Percentiles rank a stretch among this genome's conserved stretches.
These are phyloP conservation scores for Meloidogyne exigua DNA, from an alignment of 1,140 invertebrate genomes.

Conservation along the genomic window DNA sequence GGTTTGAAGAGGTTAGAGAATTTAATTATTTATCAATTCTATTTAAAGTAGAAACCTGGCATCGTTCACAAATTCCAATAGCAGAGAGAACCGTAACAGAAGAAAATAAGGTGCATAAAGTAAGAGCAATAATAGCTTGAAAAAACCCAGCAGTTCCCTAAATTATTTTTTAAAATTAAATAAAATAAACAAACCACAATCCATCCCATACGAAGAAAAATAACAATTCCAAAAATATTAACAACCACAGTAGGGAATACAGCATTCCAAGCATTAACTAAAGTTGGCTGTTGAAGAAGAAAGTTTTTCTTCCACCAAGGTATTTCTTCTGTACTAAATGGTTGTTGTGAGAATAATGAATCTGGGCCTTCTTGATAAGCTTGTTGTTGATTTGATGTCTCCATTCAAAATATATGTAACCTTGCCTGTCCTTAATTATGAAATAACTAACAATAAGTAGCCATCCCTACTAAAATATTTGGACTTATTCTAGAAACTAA, in stretches of 20 bases:
- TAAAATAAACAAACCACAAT: slow-evolving; percentile 72
- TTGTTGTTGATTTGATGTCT: background rate
- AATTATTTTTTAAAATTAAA: background rate
- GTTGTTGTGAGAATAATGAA: slow-evolving; percentile 35
- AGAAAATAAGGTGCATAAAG: slow-evolving; percentile 82
- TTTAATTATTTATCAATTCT: too few relatives aligned
- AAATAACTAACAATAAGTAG: too few relatives aligned
- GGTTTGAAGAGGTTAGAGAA: background rate
- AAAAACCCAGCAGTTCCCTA: slow-evolving; percentile 83
- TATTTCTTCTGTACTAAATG: slow-evolving; percentile 10
- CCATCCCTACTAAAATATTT: too few relatives aligned
- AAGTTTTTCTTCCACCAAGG: slow-evolving; percentile 70
- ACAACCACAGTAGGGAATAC: slow-evolving; percentile 90
- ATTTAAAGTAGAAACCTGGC: slow-evolving; percentile 71
- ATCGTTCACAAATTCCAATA: slow-evolving; percentile 90
- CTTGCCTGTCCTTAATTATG: too few relatives aligned
- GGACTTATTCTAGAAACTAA: too few relatives aligned
- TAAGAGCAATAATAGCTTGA: slow-evolving; percentile 80
- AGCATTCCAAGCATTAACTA: slow-evolving; percentile 96
- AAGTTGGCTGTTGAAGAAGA: slow-evolving; percentile 84
- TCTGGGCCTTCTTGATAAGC: slow-evolving; percentile 11
- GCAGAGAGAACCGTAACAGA: slow-evolving; percentile 86
- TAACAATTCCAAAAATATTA: slow-evolving; percentile 94
- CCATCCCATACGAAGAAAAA: slow-evolving; percentile 92
- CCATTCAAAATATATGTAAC: too few relatives aligned